phyloP scores from a whole-genome alignment of 2,888 invertebrate genomes.

The Diogma glabrata region DNA sequence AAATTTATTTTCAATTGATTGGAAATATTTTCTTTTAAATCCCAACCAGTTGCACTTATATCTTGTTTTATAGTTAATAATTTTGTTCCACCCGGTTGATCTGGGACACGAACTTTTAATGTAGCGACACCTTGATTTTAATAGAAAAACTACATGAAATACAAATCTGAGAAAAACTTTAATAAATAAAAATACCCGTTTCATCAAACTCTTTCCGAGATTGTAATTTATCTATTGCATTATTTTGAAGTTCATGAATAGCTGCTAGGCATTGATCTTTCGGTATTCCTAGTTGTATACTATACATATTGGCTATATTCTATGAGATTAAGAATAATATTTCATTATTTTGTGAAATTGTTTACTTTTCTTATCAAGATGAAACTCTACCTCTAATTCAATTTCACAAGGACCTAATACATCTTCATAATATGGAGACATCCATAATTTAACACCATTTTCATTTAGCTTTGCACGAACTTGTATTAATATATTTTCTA shows the following conservation, averaged over 20 bases:
- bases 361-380: no score
- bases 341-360: no score
- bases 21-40: slow-evolving; percentile 44
- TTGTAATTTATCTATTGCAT: slow-evolving; percentile 59
- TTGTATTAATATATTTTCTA: slow-evolving; percentile 52
- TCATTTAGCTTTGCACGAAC: slow-evolving; percentile 54
- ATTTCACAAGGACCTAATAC: slow-evolving; percentile 38
- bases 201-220: slow-evolving; percentile 55
- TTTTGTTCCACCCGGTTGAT: slow-evolving; percentile 40
- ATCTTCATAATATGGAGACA: slow-evolving; percentile 52
- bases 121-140: slow-evolving; percentile 49
- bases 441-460: slow-evolving; percentile 63
- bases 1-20: slow-evolving; percentile 32
- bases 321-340: slow-evolving; percentile 29
- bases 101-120: slow-evolving; percentile 52
- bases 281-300: slow-evolving; percentile 42
- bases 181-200: slow-evolving; percentile 32
- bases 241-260: slow-evolving; percentile 50
- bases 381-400: slow-evolving; percentile 33
- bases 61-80: slow-evolving; percentile 44
- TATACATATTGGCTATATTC: slow-evolving; percentile 51
- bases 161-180: neutral
- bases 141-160: neutral
- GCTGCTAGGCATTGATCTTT: slow-evolving; percentile 41
- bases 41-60: slow-evolving; percentile 41